Percentiles rank a stretch among this genome's conserved stretches.
phyloP scores from a whole-genome alignment of 2,113 vertebrate genomes.

The Perca schrenkii region DNA sequence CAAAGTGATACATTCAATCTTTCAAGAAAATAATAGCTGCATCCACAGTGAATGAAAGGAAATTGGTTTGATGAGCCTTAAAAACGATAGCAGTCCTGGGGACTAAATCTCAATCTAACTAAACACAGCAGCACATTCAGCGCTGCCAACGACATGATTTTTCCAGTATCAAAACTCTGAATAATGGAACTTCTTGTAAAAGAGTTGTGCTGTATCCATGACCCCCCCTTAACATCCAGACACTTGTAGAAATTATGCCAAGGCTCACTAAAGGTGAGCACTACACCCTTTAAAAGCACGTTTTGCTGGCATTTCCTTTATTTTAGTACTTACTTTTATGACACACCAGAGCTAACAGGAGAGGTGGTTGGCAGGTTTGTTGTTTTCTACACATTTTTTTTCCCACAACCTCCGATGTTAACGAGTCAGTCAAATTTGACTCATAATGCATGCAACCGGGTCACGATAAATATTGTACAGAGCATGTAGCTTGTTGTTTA shows the following conservation, averaged over 20 bases:
- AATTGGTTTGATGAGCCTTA: constrained; percentile 58
- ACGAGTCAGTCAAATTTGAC: constrained; percentile 19
- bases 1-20: constrained; percentile 53
- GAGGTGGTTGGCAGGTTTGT: constrained; percentile 20
- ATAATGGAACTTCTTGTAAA: constrained; percentile 45
- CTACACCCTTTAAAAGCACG: constrained; percentile 35
- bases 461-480: constrained; percentile 26
- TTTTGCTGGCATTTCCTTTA: constrained; percentile 34
- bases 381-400: constrained; percentile 10
- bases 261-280: constrained; percentile 21
- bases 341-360: constrained; percentile 34
- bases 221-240: constrained; percentile 18
- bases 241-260: constrained; percentile 27
- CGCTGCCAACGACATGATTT: constrained; percentile 35
- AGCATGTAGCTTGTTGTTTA: constrained; percentile 29
- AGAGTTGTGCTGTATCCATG: constrained; percentile 25
- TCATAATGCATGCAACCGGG: constrained; percentile 15
- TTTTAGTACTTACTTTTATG: constrained; percentile 45
- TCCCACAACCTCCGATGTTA: background rate
- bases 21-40: constrained; percentile 57
- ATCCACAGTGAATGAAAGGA: constrained; percentile 50
- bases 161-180: constrained; percentile 44
- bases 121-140: constrained; percentile 27
- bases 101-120: constrained; percentile 48
- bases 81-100: constrained; percentile 40